These are phyloP conservation scores for Hesperia comma DNA, from an alignment of 2,888 invertebrate species.

Conservation along the genomic window DNA sequence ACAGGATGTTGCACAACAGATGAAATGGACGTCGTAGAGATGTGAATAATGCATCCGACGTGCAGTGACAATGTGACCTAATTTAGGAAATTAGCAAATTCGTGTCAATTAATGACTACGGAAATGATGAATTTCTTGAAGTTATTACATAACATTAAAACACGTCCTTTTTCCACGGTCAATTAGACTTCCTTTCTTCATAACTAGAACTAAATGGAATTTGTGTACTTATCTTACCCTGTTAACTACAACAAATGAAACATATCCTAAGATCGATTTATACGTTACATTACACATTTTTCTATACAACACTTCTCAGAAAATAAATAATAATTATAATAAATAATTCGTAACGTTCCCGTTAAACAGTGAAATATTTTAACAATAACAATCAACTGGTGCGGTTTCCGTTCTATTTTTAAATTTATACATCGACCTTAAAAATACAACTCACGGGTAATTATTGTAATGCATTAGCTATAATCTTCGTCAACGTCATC, in stretches of 20 bases:
- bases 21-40: conserved; percentile 1
- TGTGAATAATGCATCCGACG: conserved; percentile 16
- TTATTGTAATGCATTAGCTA: background rate
- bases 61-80: conserved; percentile 11
- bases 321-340: too few species aligned
- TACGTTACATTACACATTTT: too few species aligned
- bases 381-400: too few species aligned
- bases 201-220: too few species aligned
- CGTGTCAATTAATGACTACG: conserved; percentile 11
- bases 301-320: too few species aligned
- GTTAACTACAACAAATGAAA: too few species aligned
- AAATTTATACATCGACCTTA: background rate
- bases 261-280: too few species aligned
- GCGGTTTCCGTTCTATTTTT: too few species aligned
- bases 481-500: background rate
- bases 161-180: background rate
- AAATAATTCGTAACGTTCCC: too few species aligned
- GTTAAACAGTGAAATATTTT: background rate
- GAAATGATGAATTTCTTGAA: conserved; percentile 9
- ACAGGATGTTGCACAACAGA: conserved; percentile 15
- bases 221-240: too few species aligned
- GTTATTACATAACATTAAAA: background rate
- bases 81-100: conserved; percentile 24
- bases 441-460: background rate
- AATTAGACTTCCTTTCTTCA: too few species aligned